Base-by-base conservation (phyloP, 2,113 vertebrate genomes). In the Falco punctatus region DNA sequence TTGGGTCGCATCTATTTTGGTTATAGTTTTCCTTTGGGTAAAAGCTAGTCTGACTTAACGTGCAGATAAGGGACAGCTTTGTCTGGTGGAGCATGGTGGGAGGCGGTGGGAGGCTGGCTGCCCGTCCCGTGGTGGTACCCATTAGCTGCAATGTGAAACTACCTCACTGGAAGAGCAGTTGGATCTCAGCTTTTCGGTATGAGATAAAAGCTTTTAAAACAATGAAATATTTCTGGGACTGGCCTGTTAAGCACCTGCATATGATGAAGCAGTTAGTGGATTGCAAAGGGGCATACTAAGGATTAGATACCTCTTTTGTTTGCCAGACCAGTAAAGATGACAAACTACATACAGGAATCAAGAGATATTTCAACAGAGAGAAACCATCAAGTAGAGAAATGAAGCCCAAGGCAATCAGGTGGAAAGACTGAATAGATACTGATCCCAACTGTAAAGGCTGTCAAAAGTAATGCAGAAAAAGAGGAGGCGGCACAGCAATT, bases 101-200 rank as follows among this genome's bases (percentile, higher is more conserved):
- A 65, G 52, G 46, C 58, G n/a, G n/a, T n/a, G n/a, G n/a, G n/a
- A n/a, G 1, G 11, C 42, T 0, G 0, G 20, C 23, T 71, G 52
- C 38, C 15, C 22, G 12, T 35, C 19, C 3, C 2, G 11, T 35
- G 21, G 21, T 30, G 32, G 10, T 26, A n/a, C n/a, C 30, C 48
- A 3, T 48, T 11, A 79, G 28, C 58, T 42, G n/a, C 30, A 11
- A 27, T 5, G 18, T 59, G 73, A 61, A 27, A 18, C 33, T 15
- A 15, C 1, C 1, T 33, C 48, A 33, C 26, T 28, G 24, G 23
- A 73, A 33, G 9, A 52, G 46, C 6, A 8, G 48, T 11, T 80
- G 42, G 32, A 35, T 49, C 32, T 69, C 2, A 2, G 48, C 49
- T 38, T 80, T 84, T 42, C 48, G 33, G 15, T 62, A 4, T 38